These are phyloP conservation scores for Cataglyphis hispanica DNA, from an alignment of 1,140 invertebrate species.

Conservation along the genomic window DNA sequence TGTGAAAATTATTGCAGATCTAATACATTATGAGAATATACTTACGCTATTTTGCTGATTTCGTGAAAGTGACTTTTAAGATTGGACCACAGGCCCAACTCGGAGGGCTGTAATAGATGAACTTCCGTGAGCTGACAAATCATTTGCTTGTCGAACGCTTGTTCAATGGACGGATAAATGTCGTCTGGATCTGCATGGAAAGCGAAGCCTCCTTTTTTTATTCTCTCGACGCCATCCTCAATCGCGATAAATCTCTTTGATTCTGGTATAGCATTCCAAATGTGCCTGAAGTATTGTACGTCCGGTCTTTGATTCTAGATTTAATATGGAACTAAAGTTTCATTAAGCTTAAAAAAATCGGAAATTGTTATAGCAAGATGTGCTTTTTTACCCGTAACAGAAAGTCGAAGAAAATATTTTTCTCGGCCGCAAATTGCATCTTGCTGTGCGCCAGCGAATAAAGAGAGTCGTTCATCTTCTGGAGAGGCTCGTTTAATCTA, in stretches of 20 bases:
- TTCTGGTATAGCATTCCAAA: constrained; percentile 64
- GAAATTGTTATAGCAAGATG: not conserved
- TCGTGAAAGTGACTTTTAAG: constrained; percentile 60
- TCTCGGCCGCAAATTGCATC: constrained; percentile 47
- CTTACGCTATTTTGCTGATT: constrained; percentile 69
- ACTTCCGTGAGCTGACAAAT: constrained; percentile 75
- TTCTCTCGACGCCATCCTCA: constrained; percentile 47
- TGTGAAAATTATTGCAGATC: not conserved
- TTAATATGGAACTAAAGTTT: not conserved
- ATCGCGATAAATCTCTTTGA: constrained; percentile 28
- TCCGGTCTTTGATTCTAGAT: constrained; percentile 53
- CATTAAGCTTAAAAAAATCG: not conserved
- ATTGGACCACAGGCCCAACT: constrained; percentile 40
- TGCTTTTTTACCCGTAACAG: constrained; percentile 57
- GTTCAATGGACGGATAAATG: constrained; percentile 64
- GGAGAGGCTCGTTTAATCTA: constrained; percentile 59
- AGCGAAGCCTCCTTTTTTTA: constrained; percentile 61
- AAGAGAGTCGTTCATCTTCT: constrained; percentile 72
- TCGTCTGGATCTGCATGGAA: constrained; percentile 62
- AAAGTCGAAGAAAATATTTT: constrained; percentile 48
- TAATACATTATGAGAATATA: not conserved
- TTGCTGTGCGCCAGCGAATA: constrained; percentile 48
- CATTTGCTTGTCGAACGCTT: constrained; percentile 60
- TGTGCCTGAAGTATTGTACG: constrained; percentile 56
- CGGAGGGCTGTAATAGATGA: constrained; percentile 63